Evolutionary conservation across 1,140 invertebrate species (phyloP).

Genomic region (Calephelis virginiensis): DNA sequence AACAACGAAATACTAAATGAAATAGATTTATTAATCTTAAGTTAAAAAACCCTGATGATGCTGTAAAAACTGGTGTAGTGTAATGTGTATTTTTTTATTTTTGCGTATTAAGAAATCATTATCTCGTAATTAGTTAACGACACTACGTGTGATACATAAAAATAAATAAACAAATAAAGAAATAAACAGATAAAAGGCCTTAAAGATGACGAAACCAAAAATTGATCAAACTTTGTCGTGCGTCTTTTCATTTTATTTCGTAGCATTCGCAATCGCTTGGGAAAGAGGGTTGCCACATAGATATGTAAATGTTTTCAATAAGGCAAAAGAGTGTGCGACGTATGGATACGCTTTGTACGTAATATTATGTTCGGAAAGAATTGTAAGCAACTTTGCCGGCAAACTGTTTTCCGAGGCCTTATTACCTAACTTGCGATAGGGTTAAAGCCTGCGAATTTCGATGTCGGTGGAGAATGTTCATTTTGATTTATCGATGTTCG

Average conservation of each 20-base stretch:
- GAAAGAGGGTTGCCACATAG: slow-evolving; percentile 40
- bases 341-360: slow-evolving; percentile 42
- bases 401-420: slow-evolving; percentile 21
- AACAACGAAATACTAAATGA: no score
- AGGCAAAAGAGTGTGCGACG: slow-evolving; percentile 34
- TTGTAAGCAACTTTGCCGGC: slow-evolving; percentile 23
- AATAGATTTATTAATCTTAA: no score
- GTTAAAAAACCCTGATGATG: no score
- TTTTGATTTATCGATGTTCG: slow-evolving; percentile 14
- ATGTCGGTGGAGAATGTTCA: slow-evolving; percentile 7
- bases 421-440: slow-evolving; percentile 15
- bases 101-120: no score
- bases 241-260: slow-evolving; percentile 24
- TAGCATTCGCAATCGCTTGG: slow-evolving; percentile 20
- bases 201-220: slow-evolving; percentile 17
- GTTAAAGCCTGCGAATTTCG: slow-evolving; percentile 12
- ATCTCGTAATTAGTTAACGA: no score
- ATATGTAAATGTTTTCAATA: slow-evolving; percentile 70
- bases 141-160: background rate
- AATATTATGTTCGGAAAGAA: slow-evolving; percentile 21
- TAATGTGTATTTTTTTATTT: no score
- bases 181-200: slow-evolving; percentile 2
- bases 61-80: no score
- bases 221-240: slow-evolving; percentile 23
- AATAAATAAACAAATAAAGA: background rate